These are phyloP conservation scores for Amphiprion percula DNA, from an alignment of 2,113 vertebrate species.

Conservation along the genomic window DNA sequence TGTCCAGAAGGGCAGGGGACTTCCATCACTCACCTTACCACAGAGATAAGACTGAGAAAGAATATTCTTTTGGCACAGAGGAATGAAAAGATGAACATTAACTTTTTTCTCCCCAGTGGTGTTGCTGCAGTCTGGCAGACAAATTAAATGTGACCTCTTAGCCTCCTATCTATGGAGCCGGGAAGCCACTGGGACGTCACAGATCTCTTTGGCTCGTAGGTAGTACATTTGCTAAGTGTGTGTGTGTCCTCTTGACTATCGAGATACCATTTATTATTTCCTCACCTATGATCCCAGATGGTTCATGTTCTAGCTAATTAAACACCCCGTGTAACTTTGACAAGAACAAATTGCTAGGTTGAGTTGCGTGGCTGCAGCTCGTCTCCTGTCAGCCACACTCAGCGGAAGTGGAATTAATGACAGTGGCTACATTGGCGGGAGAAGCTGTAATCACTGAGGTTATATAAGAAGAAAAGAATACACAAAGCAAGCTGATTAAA, in stretches of 20 bases:
- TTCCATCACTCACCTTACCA: neutral
- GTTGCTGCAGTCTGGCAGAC: conserved; percentile 29
- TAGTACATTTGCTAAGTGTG: conserved; percentile 12
- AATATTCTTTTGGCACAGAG: conserved; percentile 32
- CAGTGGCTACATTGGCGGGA: conserved; percentile 4
- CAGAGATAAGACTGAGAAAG: conserved; percentile 3
- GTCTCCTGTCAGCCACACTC: conserved; percentile 22
- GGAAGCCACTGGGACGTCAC: conserved; percentile 1
- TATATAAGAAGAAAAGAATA: conserved; percentile 23
- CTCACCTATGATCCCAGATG: conserved; percentile 24
- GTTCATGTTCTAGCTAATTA: conserved; percentile 33
- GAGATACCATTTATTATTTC: conserved; percentile 34
- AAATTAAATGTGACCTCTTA: conserved; percentile 54
- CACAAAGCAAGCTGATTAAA: conserved; percentile 25
- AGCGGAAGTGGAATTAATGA: conserved; percentile 27
- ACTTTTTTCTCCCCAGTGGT: conserved; percentile 14
- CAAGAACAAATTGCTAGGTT: conserved; percentile 22
- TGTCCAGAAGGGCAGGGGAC: conserved; percentile 20
- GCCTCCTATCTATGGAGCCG: neutral
- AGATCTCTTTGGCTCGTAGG: conserved; percentile 3
- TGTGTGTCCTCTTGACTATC: conserved; percentile 14
- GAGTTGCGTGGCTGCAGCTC: conserved; percentile 2
- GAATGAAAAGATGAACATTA: conserved; percentile 50
- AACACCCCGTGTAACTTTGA: conserved; percentile 19
- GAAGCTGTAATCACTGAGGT: conserved; percentile 34